Conservation (phyloP, 2,797 vertebrate genomes). For the Iguana delicatissima region DNA sequence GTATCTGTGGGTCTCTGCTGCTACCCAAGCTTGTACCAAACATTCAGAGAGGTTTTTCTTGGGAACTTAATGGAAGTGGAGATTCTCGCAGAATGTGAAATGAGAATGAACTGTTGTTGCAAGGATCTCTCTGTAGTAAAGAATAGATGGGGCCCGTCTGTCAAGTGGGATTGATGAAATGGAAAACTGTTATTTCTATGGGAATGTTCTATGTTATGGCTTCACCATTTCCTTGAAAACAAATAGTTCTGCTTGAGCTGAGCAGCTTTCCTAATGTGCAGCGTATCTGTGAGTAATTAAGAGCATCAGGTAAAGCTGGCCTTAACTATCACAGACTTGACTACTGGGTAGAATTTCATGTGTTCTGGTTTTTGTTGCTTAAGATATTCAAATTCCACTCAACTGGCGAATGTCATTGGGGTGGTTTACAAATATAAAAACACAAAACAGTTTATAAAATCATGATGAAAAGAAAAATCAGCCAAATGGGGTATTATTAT, state of each 20-base stretch:
- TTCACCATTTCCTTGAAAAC: not conserved
- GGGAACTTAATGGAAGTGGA: not conserved
- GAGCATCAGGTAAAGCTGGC: not conserved
- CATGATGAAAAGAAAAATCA: no score
- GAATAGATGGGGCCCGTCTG: not conserved
- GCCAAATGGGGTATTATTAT: no score
- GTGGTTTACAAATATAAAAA: no score
- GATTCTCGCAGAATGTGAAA: no score
- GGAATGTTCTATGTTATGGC: not conserved
- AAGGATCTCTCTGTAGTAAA: not conserved
- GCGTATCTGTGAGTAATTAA: not conserved
- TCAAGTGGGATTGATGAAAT: not conserved
- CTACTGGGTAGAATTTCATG: slow-evolving; percentile 22
- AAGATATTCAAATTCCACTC: no score
- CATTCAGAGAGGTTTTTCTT: not conserved
- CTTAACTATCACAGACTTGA: not conserved
- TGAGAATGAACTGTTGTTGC: not conserved
- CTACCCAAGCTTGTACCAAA: not conserved
- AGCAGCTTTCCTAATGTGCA: not conserved
- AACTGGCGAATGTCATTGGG: no score
- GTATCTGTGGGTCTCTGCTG: not conserved
- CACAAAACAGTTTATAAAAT: no score
- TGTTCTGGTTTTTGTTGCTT: not conserved
- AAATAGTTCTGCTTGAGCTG: not conserved
- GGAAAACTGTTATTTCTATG: no score